Base-by-base conservation (phyloP, 2,113 vertebrate genomes). In the Mesocricetus auratus region DNA sequence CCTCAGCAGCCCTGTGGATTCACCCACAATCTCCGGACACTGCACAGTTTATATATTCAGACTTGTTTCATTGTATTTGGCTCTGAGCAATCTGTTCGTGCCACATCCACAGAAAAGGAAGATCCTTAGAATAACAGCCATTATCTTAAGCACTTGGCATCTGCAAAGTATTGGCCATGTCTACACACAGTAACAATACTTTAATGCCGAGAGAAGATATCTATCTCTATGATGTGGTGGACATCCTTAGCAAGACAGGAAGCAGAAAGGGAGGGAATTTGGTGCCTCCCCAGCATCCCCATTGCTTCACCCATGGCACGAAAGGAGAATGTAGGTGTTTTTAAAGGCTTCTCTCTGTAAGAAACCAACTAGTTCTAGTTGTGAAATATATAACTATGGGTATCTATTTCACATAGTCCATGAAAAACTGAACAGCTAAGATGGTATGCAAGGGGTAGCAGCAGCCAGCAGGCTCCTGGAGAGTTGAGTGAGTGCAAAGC, bases 101-200 rank as follows among this genome's bases (percentile, higher is more conserved):
- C 69, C 0, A 3, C 24, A 39, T 78, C 73, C 73, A 71, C 58
- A 91, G 79, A 79, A 50, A 60, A 91, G 82, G 94, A 96, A 97
- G 94, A 92, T 75, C 77, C 47, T 96, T 93, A 93, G 86, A 94
- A 90, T 75, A 92, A 94, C 87, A 96, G 36, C 33, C 15, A 2
- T 93, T 97, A 91, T 96, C 93, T 95, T 5, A 11, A 0, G 7
- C 42, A 42, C 31, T 62, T 45, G 75, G 31, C 50, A 47, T 88
- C 92, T 96, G 58, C 74, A 79, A 90, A 85, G 90, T 58, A 93
- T 81, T 95, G 90, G 95, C 92, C 91, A 87, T 75, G 47, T 94
- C 83, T 74, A 42, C 33, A 85, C 90, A 45, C 12, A 36, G 62
- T 66, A 93, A 96, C 83, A 94, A 95, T 92, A 50, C 33, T 29